These are phyloP conservation scores for Diaperis boleti DNA, from an alignment of 2,888 invertebrate species.

Conservation along the genomic window DNA sequence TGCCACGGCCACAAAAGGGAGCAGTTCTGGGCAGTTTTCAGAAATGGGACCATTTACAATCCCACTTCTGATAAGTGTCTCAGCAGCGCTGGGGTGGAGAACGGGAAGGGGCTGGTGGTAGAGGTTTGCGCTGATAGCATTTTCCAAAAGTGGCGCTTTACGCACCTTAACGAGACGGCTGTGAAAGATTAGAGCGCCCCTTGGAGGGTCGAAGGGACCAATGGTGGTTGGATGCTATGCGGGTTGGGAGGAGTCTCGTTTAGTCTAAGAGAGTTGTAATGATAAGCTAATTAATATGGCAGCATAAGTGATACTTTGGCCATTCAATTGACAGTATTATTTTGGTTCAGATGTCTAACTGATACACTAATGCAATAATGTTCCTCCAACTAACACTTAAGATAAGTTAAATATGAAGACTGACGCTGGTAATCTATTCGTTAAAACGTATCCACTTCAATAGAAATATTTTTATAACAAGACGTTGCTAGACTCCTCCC, in stretches of 20 bases:
- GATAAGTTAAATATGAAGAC: no score
- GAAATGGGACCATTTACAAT: constrained; percentile 61
- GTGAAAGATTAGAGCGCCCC: constrained; percentile 4
- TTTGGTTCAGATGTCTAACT: no score
- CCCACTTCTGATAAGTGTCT: constrained; percentile 62
- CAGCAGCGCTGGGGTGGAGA: constrained; percentile 61
- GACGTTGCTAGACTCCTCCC: neutral
- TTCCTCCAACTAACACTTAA: no score
- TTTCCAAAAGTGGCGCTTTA: constrained; percentile 63
- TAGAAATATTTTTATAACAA: no score
- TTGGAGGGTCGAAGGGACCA: constrained; percentile 62
- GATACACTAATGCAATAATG: no score
- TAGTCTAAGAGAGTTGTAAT: neutral
- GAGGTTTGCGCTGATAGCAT: constrained; percentile 57
- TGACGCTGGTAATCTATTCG: no score
- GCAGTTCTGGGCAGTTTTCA: constrained; percentile 62
- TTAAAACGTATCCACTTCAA: no score
- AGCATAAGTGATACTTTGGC: no score
- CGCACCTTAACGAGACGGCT: constrained; percentile 58
- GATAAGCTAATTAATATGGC: neutral
- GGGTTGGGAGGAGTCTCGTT: constrained; percentile 68
- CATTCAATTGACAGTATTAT: no score
- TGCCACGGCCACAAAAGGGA: constrained; percentile 66
- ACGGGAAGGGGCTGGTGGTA: constrained; percentile 60
- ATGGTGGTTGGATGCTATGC: constrained; percentile 63